A percentile compares a stretch with the other conserved stretches of the same genome.
phyloP scores from a whole-genome alignment of 2,888 invertebrate genomes.

The Caprella mutica region DNA sequence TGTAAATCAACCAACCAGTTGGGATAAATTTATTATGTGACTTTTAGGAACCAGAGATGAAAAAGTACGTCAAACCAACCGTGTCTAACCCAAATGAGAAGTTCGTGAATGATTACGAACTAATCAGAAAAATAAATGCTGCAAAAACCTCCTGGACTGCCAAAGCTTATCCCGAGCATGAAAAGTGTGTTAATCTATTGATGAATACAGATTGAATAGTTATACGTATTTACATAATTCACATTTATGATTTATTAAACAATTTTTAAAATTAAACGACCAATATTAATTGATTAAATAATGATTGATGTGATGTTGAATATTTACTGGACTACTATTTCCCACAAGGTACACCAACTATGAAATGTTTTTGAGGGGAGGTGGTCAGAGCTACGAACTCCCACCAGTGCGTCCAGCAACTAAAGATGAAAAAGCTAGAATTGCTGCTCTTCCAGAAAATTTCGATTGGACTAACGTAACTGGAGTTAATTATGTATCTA shows the following conservation, averaged over 20 bases:
- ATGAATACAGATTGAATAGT: background rate
- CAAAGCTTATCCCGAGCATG: slow-evolving; percentile 39
- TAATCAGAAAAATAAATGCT: slow-evolving; percentile 41
- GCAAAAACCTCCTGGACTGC: slow-evolving; percentile 43
- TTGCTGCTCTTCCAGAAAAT: slow-evolving; percentile 35
- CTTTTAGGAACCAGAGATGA: no score
- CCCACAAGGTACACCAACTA: slow-evolving; percentile 37
- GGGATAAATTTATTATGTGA: no score
- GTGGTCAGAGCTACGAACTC: slow-evolving; percentile 37
- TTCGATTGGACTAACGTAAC: slow-evolving; percentile 40
- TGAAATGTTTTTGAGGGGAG: slow-evolving; percentile 40
- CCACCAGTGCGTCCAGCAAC: slow-evolving; percentile 16
- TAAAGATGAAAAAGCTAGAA: slow-evolving; percentile 20
- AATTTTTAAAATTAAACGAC: background rate
- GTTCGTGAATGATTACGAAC: slow-evolving; percentile 37
- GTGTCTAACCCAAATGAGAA: background rate
- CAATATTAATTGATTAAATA: no score
- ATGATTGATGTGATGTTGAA: no score
- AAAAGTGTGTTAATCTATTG: slow-evolving; percentile 36
- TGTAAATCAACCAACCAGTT: no score
- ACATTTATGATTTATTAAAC: background rate
- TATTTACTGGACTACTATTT: no score
- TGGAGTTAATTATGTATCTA: slow-evolving; percentile 38
- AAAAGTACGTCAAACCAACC: no score
- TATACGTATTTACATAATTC: background rate